phyloP scores from a whole-genome alignment of 1,140 invertebrate species.

The Mya arenaria region DNA sequence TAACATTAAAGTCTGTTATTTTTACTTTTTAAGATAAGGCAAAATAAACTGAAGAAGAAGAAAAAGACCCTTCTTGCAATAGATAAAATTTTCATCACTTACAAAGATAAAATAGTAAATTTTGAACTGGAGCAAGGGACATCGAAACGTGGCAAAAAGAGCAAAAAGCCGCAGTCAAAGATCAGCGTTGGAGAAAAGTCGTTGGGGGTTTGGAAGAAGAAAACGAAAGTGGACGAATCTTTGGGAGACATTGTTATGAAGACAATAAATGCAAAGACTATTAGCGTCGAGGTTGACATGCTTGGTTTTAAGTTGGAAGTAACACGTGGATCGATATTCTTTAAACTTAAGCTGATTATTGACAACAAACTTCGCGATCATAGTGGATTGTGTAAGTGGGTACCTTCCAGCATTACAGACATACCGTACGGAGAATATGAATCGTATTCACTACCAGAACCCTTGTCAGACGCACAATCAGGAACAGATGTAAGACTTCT shows the following conservation, averaged over 20 bases:
- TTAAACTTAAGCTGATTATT: neutral
- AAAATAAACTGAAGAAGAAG: conserved; percentile 18
- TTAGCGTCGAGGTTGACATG: neutral
- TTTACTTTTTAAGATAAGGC: conserved; percentile 12
- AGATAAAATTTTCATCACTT: conserved; percentile 37
- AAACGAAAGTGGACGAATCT: neutral
- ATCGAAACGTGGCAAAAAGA: neutral
- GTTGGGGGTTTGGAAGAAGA: neutral
- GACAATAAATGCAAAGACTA: neutral
- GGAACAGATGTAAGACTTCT: conserved; percentile 26
- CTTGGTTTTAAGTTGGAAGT: conserved; percentile 31
- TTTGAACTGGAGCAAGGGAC: conserved; percentile 11
- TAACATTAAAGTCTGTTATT: too few species aligned
- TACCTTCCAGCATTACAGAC: neutral
- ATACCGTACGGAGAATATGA: neutral
- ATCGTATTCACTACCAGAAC: neutral
- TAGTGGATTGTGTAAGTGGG: conserved; percentile 27
- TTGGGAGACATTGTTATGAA: conserved; percentile 6
- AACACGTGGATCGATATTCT: conserved; percentile 14
- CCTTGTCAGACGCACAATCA: neutral
- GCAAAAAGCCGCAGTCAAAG: neutral
- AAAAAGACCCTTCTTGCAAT: neutral
- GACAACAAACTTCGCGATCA: neutral
- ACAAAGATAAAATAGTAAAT: conserved; percentile 7
- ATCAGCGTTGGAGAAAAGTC: neutral